phyloP scores from a whole-genome alignment of 2,113 vertebrate species.

The Coptodon bakossiorum region DNA sequence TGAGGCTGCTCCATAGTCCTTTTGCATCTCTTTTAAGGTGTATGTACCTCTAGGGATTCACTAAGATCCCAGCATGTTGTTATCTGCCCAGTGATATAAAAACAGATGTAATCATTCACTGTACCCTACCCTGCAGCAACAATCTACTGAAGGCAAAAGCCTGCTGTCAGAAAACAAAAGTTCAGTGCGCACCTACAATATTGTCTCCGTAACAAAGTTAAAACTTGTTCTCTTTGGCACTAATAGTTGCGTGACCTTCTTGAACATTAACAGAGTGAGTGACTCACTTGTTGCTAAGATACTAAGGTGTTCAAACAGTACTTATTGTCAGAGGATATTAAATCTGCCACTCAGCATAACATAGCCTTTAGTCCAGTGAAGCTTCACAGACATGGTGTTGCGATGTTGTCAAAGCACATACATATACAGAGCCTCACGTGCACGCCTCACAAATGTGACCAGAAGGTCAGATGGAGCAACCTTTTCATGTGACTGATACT shows the following conservation, averaged over 20 bases:
- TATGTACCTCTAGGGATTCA: neutral
- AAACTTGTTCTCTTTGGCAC: neutral
- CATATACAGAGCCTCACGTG: neutral
- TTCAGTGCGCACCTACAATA: neutral
- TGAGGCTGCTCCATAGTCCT: neutral
- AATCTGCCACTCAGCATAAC: slow-evolving; percentile 28
- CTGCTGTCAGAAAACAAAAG: slow-evolving; percentile 1
- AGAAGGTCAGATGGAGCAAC: neutral
- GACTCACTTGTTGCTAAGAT: slow-evolving; percentile 22
- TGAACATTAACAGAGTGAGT: neutral
- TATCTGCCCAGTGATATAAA: slow-evolving; percentile 22
- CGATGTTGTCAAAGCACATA: neutral
- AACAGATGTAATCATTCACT: neutral
- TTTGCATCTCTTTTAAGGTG: neutral
- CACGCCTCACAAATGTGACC: neutral
- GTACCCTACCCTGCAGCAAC: slow-evolving; percentile 5
- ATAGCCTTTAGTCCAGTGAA: neutral
- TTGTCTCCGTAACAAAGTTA: neutral
- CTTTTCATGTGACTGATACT: neutral
- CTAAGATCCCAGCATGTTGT: slow-evolving; percentile 43
- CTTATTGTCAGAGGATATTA: neutral
- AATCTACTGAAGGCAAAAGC: neutral
- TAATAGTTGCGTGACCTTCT: neutral
- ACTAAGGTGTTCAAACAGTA: neutral
- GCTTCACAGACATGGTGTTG: neutral